Base-by-base conservation (phyloP, 2,113 vertebrate species). In the Corythaeola cristata region DNA sequence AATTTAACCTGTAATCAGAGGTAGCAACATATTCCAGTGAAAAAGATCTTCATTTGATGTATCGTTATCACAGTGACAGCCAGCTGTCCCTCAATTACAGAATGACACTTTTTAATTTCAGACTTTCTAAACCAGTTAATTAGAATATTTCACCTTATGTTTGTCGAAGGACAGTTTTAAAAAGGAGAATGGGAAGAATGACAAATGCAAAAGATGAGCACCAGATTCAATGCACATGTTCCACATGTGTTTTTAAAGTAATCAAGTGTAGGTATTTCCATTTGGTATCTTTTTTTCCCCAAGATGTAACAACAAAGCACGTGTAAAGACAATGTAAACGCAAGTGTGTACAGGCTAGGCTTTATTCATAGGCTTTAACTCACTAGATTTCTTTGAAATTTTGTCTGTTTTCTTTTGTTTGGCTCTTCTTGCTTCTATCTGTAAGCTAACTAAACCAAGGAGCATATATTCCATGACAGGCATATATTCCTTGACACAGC, bases 11-110 rank as follows among this genome's bases (percentile, higher is more conserved):
- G 28, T 84, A 87, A 68, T 88, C 77, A 72, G 49, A 35, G 37
- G 8, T 56, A 79, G 81, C 18, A n/a, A 71, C 26, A 27, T 89
- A 76, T 75, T 88, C 64, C 21, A n/a, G 30, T 79, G 58, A 45
- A 66, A 49, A 21, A 62, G 37, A 89, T 74, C 84, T 91, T 92
- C 14, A 30, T 94, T 33, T 92, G 64, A 55, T 15, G 18, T 76
- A 15, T 45, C 9, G 8, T 63, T 83, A 59, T 75, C 44, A 20
- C 64, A 44, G 52, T 75, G 76, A 82, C 33, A 85, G 58, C 74
- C 89, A 91, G 60, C 64, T 96, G 86, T 78, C 44, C 30, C 81
- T 96, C 64, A 75, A 3, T 89, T 92, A 66, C 45, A 27, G 71
- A 52, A 68, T 64, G 71, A 44, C 8, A 32, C 35, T 87, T 90